Evolutionary conservation across 2,888 invertebrate species (phyloP).

Genomic region (Crematogaster levior): DNA sequence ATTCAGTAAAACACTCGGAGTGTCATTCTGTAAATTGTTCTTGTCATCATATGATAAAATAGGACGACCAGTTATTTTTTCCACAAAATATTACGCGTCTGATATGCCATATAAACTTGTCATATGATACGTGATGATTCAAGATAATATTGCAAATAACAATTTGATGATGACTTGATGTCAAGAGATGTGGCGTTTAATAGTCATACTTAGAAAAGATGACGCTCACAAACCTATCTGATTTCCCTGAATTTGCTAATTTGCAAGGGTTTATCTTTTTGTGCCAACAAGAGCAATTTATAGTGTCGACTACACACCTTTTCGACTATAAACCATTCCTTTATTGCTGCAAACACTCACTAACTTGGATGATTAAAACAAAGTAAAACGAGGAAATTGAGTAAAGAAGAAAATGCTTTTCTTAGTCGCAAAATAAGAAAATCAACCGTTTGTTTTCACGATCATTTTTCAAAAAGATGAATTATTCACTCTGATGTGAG

Average conservation of each 20-base stretch:
- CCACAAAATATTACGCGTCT: background rate
- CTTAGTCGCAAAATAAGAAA: background rate
- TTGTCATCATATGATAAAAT: background rate
- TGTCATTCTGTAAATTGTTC: background rate
- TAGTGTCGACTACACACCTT: background rate
- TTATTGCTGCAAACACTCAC: background rate
- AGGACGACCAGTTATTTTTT: constrained; percentile 40
- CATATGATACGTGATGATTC: constrained; percentile 7
- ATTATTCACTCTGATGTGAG: background rate
- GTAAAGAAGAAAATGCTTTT: no score
- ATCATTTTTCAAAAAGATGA: background rate
- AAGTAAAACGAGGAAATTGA: background rate
- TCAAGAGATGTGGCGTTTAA: background rate
- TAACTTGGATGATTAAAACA: background rate
- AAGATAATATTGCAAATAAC: background rate
- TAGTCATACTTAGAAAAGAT: background rate
- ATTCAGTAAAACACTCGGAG: constrained; percentile 33
- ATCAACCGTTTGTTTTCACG: background rate
- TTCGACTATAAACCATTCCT: background rate
- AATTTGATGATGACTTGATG: background rate
- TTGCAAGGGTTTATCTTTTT: background rate
- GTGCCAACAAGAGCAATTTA: background rate
- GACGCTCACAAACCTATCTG: background rate
- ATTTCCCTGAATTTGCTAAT: constrained; percentile 18
- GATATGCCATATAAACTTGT: background rate